Conservation (phyloP, 2,888 invertebrate genomes). For the Andrena chrysosceles region DNA sequence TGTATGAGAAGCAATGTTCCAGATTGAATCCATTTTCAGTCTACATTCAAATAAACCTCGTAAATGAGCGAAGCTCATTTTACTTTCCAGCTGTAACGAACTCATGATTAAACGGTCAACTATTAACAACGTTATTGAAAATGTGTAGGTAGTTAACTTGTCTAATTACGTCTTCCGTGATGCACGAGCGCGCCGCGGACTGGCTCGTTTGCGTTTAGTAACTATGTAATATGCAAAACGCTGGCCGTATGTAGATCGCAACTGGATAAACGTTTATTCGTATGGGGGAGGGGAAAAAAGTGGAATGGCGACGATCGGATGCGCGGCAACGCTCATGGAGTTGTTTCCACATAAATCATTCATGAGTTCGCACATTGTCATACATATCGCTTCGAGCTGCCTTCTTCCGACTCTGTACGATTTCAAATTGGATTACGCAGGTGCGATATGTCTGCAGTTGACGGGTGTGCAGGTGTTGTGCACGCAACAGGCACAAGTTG, state of each 20-base stretch:
- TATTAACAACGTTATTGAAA: slow-evolving; percentile 6
- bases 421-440: slow-evolving; percentile 59
- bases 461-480: slow-evolving; percentile 42
- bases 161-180: slow-evolving; percentile 26
- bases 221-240: slow-evolving; percentile 11
- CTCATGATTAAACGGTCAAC: not conserved
- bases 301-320: slow-evolving; percentile 14
- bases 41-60: not conserved
- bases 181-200: not conserved
- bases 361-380: slow-evolving; percentile 61
- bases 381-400: slow-evolving; percentile 33
- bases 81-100: not conserved
- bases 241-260: slow-evolving; percentile 1
- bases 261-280: slow-evolving; percentile 24
- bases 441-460: slow-evolving; percentile 42
- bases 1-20: too few relatives aligned
- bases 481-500: slow-evolving; percentile 50
- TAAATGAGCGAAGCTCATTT: not conserved
- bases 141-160: slow-evolving; percentile 6
- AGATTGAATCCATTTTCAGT: too few relatives aligned
- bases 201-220: slow-evolving; percentile 3
- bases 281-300: not conserved
- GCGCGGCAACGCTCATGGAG: slow-evolving; percentile 13
- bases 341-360: slow-evolving; percentile 49
- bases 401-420: slow-evolving; percentile 41